Percentiles rank a stretch among this genome's conserved stretches.
phyloP scores from a whole-genome alignment of 2,113 vertebrate genomes.

The Planiliza haematocheilus region DNA sequence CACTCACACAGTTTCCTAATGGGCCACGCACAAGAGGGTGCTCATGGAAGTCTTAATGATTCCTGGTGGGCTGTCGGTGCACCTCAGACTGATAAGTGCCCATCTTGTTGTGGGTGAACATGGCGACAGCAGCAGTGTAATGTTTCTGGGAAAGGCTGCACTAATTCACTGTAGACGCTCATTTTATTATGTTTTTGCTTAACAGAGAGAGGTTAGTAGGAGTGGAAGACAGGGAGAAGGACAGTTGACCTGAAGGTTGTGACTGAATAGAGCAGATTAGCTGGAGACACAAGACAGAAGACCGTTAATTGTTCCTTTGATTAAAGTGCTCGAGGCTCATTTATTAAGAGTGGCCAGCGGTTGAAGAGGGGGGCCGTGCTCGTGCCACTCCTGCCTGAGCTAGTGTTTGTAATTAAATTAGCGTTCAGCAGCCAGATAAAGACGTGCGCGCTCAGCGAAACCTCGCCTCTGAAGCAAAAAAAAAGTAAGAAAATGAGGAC shows the following conservation, averaged over 20 bases:
- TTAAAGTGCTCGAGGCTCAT: slow-evolving; percentile 25
- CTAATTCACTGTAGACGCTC: slow-evolving; percentile 23
- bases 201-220: neutral
- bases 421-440: slow-evolving; percentile 36
- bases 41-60: slow-evolving; percentile 49
- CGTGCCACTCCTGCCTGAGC: neutral
- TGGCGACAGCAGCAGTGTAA: slow-evolving; percentile 36
- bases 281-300: neutral
- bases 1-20: slow-evolving; percentile 29
- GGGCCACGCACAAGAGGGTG: slow-evolving; percentile 34
- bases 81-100: slow-evolving; percentile 21
- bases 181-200: slow-evolving; percentile 29
- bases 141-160: slow-evolving; percentile 3
- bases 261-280: slow-evolving; percentile 13
- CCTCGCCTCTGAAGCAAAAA: neutral
- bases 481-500: slow-evolving; percentile 51
- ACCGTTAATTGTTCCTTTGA: slow-evolving; percentile 16
- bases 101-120: slow-evolving; percentile 21
- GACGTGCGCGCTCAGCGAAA: slow-evolving; percentile 51
- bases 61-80: slow-evolving; percentile 26
- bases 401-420: slow-evolving; percentile 20
- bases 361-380: neutral
- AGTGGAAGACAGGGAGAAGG: neutral
- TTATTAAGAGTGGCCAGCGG: neutral
- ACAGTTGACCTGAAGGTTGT: neutral